phyloP scores from a whole-genome alignment of 1,140 invertebrate species.

The Pomacea maculata region DNA sequence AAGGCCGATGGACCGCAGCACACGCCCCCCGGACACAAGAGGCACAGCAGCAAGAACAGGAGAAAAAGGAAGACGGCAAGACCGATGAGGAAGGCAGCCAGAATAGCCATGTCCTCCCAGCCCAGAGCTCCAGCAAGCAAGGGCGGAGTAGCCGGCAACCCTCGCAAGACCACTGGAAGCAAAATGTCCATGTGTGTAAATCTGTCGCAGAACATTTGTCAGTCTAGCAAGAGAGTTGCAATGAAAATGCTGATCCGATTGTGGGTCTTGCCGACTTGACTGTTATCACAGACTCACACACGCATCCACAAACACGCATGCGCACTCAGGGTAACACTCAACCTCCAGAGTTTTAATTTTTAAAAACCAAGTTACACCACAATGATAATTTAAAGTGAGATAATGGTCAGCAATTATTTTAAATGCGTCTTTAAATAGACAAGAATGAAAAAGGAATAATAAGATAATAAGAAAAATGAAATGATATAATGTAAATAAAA shows the following conservation, averaged over 20 bases:
- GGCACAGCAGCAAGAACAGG: conserved; percentile 25
- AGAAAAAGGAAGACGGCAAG: conserved; percentile 27
- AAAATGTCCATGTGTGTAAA: background rate
- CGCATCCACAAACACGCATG: background rate
- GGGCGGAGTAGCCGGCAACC: background rate
- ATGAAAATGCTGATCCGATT: too few species aligned
- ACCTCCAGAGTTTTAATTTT: too few species aligned
- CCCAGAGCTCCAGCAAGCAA: background rate
- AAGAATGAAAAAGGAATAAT: too few species aligned
- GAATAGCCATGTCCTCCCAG: conserved; percentile 17
- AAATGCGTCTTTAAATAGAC: too few species aligned
- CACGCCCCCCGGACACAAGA: conserved; percentile 12
- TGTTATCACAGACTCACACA: background rate
- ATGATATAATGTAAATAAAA: too few species aligned
- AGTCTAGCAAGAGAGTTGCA: background rate
- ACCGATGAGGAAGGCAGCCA: conserved; percentile 15
- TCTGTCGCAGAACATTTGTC: background rate
- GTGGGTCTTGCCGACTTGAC: background rate
- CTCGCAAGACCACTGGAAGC: background rate
- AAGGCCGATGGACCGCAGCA: conserved; percentile 10
- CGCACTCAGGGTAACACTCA: too few species aligned
- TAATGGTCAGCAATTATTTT: too few species aligned
- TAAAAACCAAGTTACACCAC: too few species aligned
- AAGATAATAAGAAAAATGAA: too few species aligned
- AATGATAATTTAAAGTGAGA: too few species aligned